phyloP scores from a whole-genome alignment of 1,140 invertebrate species.

The Camponotus pennsylvanicus region DNA sequence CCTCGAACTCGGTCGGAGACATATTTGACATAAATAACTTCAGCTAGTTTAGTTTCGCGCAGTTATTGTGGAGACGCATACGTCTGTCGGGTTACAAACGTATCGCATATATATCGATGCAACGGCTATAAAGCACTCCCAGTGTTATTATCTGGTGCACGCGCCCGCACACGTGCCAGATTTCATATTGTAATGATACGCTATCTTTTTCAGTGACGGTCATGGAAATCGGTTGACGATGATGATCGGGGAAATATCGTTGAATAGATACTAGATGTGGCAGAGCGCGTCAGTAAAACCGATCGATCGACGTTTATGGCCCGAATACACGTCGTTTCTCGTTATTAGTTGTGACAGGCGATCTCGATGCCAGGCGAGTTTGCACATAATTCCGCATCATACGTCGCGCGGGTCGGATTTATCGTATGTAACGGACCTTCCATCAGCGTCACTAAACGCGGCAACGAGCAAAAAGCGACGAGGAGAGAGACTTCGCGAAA shows the following conservation, averaged over 20 bases:
- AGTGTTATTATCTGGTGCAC: conserved; percentile 25
- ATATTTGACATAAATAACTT: conserved; percentile 13
- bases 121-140: neutral
- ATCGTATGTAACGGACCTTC: conserved; percentile 49
- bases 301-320: conserved; percentile 60
- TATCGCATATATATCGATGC: conserved; percentile 3
- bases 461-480: conserved; percentile 1
- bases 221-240: conserved; percentile 45
- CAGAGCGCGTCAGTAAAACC: conserved; percentile 38
- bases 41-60: conserved; percentile 12
- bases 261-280: conserved; percentile 48
- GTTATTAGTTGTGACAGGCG: conserved; percentile 63
- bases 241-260: conserved; percentile 7
- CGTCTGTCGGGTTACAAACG: neutral
- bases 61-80: neutral
- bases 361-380: conserved; percentile 52
- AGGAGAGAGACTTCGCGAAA: conserved; percentile 19
- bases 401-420: conserved; percentile 45
- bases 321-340: conserved; percentile 58
- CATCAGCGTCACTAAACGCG: neutral
- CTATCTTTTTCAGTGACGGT: conserved; percentile 45
- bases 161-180: neutral
- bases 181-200: conserved; percentile 41
- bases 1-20: conserved; percentile 22
- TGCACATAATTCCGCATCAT: conserved; percentile 55